These are phyloP conservation scores for Ectemnius continuus DNA, from an alignment of 2,888 invertebrate species.

Conservation along the genomic window DNA sequence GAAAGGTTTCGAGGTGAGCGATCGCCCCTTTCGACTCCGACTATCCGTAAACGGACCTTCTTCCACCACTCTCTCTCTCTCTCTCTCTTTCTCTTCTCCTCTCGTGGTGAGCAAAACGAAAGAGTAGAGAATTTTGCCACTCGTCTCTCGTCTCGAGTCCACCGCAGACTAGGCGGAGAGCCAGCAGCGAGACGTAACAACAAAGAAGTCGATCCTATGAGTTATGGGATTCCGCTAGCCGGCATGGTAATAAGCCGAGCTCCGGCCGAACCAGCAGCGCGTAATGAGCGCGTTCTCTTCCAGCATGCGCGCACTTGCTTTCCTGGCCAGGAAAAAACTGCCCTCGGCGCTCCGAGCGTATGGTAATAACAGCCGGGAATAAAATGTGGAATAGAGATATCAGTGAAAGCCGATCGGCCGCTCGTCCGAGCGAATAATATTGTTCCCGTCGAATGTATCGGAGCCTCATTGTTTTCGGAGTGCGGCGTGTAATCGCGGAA, in stretches of 20 bases:
- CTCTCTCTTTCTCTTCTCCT: not conserved
- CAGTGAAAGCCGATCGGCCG: conserved; percentile 58
- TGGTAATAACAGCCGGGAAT: conserved; percentile 52
- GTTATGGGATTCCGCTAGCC: conserved; percentile 29
- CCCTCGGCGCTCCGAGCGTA: conserved; percentile 27
- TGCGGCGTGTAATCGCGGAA: conserved; percentile 51
- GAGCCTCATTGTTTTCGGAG: conserved; percentile 46
- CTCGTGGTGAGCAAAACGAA: not conserved
- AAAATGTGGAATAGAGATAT: conserved; percentile 51
- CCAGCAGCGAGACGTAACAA: conserved; percentile 32
- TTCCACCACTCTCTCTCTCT: not conserved
- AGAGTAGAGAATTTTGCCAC: not conserved
- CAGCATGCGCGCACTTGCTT: not conserved
- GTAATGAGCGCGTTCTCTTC: conserved; percentile 39
- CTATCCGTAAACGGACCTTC: no score
- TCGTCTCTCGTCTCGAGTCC: not conserved
- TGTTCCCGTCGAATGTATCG: conserved; percentile 29
- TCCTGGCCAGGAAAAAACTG: conserved; percentile 34
- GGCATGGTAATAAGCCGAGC: conserved; percentile 34
- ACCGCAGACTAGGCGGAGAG: conserved; percentile 22
- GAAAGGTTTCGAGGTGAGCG: conserved; percentile 5
- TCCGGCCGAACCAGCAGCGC: conserved; percentile 40
- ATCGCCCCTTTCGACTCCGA: no score
- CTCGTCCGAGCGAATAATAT: conserved; percentile 38
- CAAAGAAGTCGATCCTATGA: conserved; percentile 35